These are phyloP conservation scores for Pachymerium ferrugineum DNA, from an alignment of 2,888 invertebrate genomes.

Conservation along the genomic window DNA sequence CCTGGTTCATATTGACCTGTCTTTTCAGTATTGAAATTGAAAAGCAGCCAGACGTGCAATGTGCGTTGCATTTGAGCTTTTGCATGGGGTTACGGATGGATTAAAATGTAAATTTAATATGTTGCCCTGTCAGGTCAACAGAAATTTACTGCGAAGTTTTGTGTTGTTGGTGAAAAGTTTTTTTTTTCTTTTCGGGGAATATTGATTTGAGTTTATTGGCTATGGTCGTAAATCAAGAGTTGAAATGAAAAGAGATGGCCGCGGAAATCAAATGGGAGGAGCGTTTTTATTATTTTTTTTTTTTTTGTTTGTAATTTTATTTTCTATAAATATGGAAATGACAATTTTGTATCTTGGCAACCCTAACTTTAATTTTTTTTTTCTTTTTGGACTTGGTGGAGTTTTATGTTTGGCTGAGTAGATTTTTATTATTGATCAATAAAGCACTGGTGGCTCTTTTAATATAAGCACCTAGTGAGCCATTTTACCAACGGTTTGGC, in stretches of 20 bases:
- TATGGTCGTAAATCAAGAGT: constrained; percentile 3
- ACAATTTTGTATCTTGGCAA: neutral
- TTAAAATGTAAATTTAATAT: constrained; percentile 13
- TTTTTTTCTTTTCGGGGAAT: neutral
- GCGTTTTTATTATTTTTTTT: neutral
- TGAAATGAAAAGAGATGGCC: constrained; percentile 3
- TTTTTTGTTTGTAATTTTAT: neutral
- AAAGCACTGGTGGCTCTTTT: neutral
- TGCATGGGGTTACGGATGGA: neutral
- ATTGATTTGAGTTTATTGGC: constrained; percentile 9
- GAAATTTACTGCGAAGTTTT: neutral
- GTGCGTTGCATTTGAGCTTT: neutral
- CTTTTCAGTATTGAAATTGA: constrained; percentile 3
- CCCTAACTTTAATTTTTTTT: neutral
- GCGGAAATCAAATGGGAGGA: constrained; percentile 1
- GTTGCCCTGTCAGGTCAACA: neutral
- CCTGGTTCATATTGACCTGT: constrained; percentile 8
- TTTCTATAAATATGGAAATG: neutral
- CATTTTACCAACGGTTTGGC: neutral
- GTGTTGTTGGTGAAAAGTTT: neutral
- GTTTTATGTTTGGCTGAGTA: neutral
- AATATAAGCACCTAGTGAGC: constrained; percentile 1
- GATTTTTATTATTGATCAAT: neutral
- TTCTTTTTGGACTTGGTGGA: neutral
- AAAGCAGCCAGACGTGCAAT: constrained; percentile 8